Base-by-base conservation (phyloP, 2,888 invertebrate species). In the Troglohyphantes excavatus region DNA sequence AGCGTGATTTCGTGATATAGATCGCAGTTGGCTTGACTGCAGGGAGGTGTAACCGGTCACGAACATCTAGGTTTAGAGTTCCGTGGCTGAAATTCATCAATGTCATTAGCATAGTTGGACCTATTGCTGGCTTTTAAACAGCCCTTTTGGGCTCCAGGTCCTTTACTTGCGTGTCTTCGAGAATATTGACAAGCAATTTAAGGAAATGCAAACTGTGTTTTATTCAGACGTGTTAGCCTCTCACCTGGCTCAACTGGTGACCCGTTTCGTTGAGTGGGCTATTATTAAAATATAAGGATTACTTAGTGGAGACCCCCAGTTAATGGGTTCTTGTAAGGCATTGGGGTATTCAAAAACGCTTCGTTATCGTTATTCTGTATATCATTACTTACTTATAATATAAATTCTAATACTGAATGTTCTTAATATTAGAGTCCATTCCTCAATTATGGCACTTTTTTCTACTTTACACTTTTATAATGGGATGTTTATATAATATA, bases 101-200 rank as follows among this genome's bases (percentile, higher is more conserved):
- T 86, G 79, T 17, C 65, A 87, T 87, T 87, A 79, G 87, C 87
- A 87, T 87, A 87, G 87, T 46, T n/a, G 73, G 78, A 87, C 79
- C 72, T 72, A 79, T 78, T 72, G 86, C 43, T 78, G 59, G 76
- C 61, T 86, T 79, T 53, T 43, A 23, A 33, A 46, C 72, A 72
- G 59, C 13, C 23, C 1, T 17, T 83, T 65, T 43, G 72, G 33
- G 29, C n/a, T 21, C 67, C 59, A 76, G 65, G 84, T 53, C 46
- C n/a, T 29, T 23, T 73, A 26, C 13, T 84, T 43, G 78, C 86
- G 78, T 79, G 86, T 21, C 19, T 21, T 19, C 26, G 26, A 19
- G 39, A 78, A 70, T 79, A 87, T 87, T 87, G 87, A 87, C 79
- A 87, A 79, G 72, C 65, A 87, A 72, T 86, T 86, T 59, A 86